A percentile compares a stretch with the other conserved stretches of the same genome.
Evolutionary conservation across 1,140 invertebrate genomes (phyloP).

Genomic region (Asbolus verrucosus): DNA sequence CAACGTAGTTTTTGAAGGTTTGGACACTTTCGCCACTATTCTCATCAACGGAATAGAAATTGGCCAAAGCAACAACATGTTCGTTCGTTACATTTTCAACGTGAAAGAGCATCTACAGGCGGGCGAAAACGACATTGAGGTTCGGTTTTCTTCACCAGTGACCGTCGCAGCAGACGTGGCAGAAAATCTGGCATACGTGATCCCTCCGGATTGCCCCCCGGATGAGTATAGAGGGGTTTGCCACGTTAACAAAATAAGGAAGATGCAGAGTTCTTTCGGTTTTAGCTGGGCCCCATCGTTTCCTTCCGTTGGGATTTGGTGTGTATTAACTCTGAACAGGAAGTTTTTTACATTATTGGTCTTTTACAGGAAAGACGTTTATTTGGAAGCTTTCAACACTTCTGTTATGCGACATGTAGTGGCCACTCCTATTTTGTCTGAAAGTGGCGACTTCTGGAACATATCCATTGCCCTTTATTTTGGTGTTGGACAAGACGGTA

Average conservation of each 20-base stretch:
- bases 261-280: constrained; percentile 95
- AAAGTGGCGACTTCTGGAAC: too few species aligned
- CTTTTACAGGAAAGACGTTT: constrained; percentile 68
- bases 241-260: constrained; percentile 93
- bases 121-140: constrained; percentile 74
- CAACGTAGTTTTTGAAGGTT: constrained; percentile 77
- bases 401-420: constrained; percentile 67
- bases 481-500: too few species aligned
- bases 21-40: constrained; percentile 87
- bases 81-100: constrained; percentile 83
- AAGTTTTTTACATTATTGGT: too few species aligned
- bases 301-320: constrained; percentile 94
- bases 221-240: constrained; percentile 89
- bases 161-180: constrained; percentile 72
- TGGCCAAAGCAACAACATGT: constrained; percentile 88
- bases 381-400: constrained; percentile 67
- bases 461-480: background rate
- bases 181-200: constrained; percentile 70
- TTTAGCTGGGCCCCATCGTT: constrained; percentile 99
- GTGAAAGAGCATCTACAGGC: constrained; percentile 74
- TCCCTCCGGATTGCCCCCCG: constrained; percentile 86
- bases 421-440: too few species aligned
- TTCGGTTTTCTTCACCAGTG: constrained; percentile 84
- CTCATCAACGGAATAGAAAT: constrained; percentile 79
- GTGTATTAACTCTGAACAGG: constrained; percentile 41